Conservation (phyloP, 2,888 invertebrate species). For the Volucella bombylans region DNA sequence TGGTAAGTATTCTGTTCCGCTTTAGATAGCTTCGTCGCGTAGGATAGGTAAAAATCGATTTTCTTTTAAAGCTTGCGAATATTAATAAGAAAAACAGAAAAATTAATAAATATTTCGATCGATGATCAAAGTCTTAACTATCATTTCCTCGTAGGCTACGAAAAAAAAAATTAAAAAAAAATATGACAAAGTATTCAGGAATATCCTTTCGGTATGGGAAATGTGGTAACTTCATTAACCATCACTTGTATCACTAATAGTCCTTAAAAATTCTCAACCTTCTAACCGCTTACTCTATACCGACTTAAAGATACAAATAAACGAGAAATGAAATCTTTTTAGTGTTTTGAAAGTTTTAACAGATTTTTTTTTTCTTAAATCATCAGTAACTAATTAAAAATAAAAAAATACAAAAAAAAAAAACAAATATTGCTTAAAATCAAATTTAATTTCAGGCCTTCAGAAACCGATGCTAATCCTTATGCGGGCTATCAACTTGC, state of each 20-base stretch:
- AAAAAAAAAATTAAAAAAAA: constrained; percentile 13
- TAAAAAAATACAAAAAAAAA: constrained; percentile 59
- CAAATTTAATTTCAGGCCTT: constrained; percentile 89
- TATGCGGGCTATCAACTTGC: constrained; percentile 99
- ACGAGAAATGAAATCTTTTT: constrained; percentile 17
- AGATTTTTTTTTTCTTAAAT: neutral
- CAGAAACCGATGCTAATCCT: constrained; percentile 94
- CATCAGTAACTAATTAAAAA: constrained; percentile 24
- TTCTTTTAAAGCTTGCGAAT: constrained; percentile 3
- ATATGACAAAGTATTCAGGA: constrained; percentile 22
- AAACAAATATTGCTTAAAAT: constrained; percentile 84
- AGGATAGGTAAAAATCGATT: constrained; percentile 64
- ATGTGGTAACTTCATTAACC: constrained; percentile 56
- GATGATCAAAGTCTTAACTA: too few relatives aligned
- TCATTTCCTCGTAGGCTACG: neutral
- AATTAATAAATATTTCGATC: constrained; percentile 1
- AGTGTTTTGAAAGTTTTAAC: constrained; percentile 30
- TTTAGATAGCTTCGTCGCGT: constrained; percentile 71
- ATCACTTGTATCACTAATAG: constrained; percentile 40
- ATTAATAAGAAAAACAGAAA: constrained; percentile 9
- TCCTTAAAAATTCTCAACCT: constrained; percentile 44
- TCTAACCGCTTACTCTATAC: constrained; percentile 50
- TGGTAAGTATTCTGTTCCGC: constrained; percentile 73
- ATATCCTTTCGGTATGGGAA: constrained; percentile 32
- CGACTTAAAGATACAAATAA: constrained; percentile 30